A percentile compares a stretch with the other conserved stretches of the same genome.
phyloP scores from a whole-genome alignment of 23 tunicate species.

The Halocynthia aurantium region DNA sequence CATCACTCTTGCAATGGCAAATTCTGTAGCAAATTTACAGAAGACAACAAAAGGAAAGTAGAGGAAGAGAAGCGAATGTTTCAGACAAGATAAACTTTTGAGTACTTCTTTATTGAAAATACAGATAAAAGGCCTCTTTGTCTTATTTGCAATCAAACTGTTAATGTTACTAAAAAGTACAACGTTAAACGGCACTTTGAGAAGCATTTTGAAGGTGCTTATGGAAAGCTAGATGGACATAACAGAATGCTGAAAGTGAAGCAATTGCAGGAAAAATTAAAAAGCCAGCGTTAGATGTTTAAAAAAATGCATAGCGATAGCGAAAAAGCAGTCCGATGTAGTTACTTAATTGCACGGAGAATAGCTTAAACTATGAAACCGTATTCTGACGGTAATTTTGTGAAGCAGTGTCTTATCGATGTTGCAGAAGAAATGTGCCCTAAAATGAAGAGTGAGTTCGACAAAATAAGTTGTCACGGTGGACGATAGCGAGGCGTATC shows the following conservation, averaged over 20 bases:
- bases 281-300: constrained; percentile 33
- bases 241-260: constrained; percentile 31
- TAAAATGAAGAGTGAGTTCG: constrained; percentile 18
- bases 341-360: constrained; percentile 2
- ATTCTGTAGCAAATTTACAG: too few species aligned
- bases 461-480: constrained; percentile 9
- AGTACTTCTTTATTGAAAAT: too few species aligned
- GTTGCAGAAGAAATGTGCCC: constrained; percentile 14
- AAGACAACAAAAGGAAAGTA: too few species aligned
- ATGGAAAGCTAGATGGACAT: constrained; percentile 36
- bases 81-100: too few species aligned
- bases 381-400: constrained; percentile 5
- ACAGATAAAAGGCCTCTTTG: too few species aligned
- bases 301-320: constrained; percentile 9
- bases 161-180: too few species aligned
- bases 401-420: neutral
- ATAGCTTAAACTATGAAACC: constrained; percentile 9
- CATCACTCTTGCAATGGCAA: too few species aligned
- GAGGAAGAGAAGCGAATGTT: too few species aligned
- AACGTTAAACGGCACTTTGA: too few species aligned
- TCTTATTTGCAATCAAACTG: too few species aligned
- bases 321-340: constrained; percentile 1
- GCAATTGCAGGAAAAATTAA: too few species aligned
- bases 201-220: too few species aligned
- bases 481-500: constrained; percentile 13